These are phyloP conservation scores for Stegodyphus mimosarum DNA, from an alignment of 1,140 invertebrate genomes.

Conservation along the genomic window DNA sequence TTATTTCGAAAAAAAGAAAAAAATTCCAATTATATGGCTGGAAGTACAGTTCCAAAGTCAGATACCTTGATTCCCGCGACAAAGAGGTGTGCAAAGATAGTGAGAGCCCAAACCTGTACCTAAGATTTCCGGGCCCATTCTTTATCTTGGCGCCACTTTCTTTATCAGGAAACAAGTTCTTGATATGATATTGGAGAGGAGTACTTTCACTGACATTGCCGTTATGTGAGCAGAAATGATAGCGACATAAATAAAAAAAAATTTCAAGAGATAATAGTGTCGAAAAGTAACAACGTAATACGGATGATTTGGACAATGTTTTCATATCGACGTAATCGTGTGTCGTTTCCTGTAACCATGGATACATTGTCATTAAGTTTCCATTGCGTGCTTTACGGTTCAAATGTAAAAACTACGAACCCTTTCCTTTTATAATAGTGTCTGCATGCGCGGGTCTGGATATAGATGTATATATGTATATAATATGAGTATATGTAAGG, in stretches of 20 bases:
- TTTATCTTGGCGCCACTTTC: conserved; percentile 27
- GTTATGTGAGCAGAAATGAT: conserved; percentile 14
- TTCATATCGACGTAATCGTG: conserved; percentile 42
- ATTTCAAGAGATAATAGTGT: conserved; percentile 33
- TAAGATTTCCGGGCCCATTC: conserved; percentile 27
- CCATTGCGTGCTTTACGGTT: conserved; percentile 13
- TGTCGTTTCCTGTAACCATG: conserved; percentile 25
- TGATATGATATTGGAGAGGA: conserved; percentile 3
- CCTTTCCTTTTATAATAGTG: background rate
- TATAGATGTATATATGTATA: too few species aligned
- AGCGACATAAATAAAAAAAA: conserved; percentile 24
- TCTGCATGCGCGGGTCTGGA: too few species aligned
- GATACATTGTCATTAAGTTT: conserved; percentile 26
- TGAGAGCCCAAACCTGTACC: background rate
- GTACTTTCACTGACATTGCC: conserved; percentile 12
- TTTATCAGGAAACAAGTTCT: conserved; percentile 16
- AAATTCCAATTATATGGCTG: too few species aligned
- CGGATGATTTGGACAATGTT: conserved; percentile 34
- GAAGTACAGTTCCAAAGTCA: too few species aligned
- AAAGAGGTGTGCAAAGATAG: conserved; percentile 5
- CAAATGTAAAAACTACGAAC: background rate
- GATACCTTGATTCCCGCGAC: too few species aligned
- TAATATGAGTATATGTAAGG: too few species aligned
- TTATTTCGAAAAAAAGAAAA: too few species aligned
- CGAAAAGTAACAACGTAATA: conserved; percentile 38